Percentiles rank a stretch among this genome's conserved stretches.
Evolutionary conservation across 2,113 vertebrate species (phyloP).

Genomic region (Patagioenas fasciata): DNA sequence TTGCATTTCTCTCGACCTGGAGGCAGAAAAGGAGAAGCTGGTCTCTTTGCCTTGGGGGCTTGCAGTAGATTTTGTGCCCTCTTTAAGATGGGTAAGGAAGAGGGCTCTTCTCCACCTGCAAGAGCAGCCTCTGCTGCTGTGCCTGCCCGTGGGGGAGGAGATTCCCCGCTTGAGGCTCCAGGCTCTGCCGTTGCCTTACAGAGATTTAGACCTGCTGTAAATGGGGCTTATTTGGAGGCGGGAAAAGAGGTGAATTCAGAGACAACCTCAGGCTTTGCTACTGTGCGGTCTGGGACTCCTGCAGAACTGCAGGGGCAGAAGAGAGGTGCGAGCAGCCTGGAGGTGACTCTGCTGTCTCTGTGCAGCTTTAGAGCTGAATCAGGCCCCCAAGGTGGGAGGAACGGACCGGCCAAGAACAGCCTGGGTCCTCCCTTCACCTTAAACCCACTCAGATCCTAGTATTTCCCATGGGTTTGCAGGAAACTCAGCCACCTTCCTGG

Average conservation of each 20-base stretch:
- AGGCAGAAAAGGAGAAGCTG: not conserved
- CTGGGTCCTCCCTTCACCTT: not conserved
- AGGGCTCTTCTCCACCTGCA: constrained; percentile 25
- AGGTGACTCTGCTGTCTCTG: constrained; percentile 17
- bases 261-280: not conserved
- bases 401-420: not conserved
- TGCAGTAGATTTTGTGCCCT: not conserved
- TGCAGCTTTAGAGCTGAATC: not conserved
- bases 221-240: not conserved
- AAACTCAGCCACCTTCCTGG: not conserved
- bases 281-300: not conserved
- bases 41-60: not conserved
- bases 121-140: not conserved
- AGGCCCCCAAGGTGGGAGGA: not conserved
- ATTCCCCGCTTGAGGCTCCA: not conserved
- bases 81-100: not conserved
- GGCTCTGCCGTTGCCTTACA: not conserved
- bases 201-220: not conserved
- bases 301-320: constrained; percentile 15
- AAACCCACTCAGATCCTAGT: not conserved
- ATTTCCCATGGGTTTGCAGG: not conserved
- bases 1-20: constrained; percentile 34
- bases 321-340: not conserved
- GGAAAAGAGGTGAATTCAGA: not conserved
- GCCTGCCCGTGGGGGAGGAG: not conserved